Conservation (phyloP, 2,113 vertebrate genomes). For the Pteruthius melanotis region DNA sequence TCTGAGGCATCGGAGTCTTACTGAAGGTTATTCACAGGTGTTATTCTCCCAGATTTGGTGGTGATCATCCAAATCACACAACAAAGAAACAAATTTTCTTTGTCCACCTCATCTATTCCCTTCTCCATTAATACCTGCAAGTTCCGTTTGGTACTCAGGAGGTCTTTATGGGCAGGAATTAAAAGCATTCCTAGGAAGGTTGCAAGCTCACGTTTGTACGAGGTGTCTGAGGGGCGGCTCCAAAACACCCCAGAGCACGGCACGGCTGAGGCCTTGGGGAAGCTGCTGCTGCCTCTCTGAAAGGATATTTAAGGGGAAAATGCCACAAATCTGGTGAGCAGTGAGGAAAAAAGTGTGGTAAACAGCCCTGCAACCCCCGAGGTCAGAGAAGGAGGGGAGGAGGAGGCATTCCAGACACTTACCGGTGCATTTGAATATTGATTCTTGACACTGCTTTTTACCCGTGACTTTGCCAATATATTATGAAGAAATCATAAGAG, state of each 20-base stretch:
- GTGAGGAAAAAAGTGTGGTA: not conserved
- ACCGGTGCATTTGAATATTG: not conserved
- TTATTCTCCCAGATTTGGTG: not conserved
- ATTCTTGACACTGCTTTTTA: not conserved
- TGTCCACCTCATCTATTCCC: not conserved
- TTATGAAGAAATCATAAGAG: not conserved
- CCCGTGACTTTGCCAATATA: not conserved
- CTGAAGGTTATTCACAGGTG: not conserved
- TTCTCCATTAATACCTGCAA: not conserved
- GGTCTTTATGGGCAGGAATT: not conserved
- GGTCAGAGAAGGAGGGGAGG: not conserved
- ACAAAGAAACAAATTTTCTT: not conserved
- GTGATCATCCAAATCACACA: not conserved
- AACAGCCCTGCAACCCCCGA: fast-evolving
- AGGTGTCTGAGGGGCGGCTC: not conserved
- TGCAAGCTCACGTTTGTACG: not conserved
- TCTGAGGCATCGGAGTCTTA: not conserved
- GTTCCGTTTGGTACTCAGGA: not conserved
- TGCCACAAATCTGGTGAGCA: not conserved
- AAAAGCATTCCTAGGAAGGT: not conserved
- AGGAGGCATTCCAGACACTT: fast-evolving
- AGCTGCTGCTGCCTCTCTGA: not conserved
- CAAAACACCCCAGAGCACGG: no score
- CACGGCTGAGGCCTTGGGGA: not conserved
- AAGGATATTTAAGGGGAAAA: not conserved